Evolutionary conservation across 2,113 vertebrate genomes (phyloP).

Genomic region (Calidris pygmaea): DNA sequence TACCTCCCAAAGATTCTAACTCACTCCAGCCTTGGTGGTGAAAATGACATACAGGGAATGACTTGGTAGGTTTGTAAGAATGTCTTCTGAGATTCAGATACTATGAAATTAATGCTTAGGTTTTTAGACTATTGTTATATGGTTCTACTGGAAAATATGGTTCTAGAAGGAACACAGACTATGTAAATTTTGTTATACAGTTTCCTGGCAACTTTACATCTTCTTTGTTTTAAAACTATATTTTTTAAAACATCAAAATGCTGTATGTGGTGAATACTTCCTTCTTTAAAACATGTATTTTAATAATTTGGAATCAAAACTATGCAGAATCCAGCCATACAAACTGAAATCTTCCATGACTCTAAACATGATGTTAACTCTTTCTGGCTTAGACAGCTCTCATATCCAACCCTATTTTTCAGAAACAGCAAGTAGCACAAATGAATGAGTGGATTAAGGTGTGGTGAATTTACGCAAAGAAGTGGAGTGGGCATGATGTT

Average conservation of each 20-base stretch:
- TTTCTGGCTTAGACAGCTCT: neutral
- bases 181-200: neutral
- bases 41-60: neutral
- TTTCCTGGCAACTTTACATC: neutral
- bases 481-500: neutral
- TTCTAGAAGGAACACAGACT: neutral
- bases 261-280: neutral
- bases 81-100: neutral
- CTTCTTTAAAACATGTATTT: neutral
- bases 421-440: neutral
- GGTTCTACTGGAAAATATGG: neutral
- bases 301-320: neutral
- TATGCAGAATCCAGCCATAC: neutral
- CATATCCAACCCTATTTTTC: neutral
- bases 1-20: neutral
- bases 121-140: neutral
- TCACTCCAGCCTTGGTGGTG: neutral
- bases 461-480: neutral
- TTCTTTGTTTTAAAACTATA: neutral
- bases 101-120: neutral
- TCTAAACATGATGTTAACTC: neutral
- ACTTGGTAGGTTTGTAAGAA: neutral
- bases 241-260: neutral
- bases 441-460: neutral
- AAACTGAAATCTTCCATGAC: neutral